These are phyloP conservation scores for Equus quagga DNA, from an alignment of 2,113 vertebrate species.

Conservation along the genomic window DNA sequence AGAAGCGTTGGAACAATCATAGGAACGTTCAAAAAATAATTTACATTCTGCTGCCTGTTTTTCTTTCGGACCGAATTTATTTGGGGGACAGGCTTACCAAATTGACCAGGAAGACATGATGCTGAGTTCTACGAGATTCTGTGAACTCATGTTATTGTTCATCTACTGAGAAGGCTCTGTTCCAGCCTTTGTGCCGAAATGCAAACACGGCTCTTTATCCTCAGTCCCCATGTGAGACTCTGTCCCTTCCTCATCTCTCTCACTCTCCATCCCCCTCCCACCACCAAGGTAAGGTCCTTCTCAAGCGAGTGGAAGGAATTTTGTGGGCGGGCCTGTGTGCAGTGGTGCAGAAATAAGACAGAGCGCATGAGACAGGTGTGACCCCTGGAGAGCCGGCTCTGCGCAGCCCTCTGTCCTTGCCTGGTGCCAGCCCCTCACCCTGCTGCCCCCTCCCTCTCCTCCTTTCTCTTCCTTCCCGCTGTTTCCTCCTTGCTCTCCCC, in stretches of 20 bases:
- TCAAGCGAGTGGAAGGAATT: background rate
- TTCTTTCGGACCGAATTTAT: background rate
- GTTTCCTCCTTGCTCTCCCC: background rate
- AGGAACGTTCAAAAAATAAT: background rate
- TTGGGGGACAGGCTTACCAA: background rate
- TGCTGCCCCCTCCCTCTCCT: too few relatives aligned
- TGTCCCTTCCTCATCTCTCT: background rate
- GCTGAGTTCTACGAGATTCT: background rate
- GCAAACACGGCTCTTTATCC: fast-evolving
- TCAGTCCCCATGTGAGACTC: background rate
- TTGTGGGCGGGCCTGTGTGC: background rate
- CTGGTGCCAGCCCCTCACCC: fast-evolving
- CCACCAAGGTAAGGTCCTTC: fast-evolving
- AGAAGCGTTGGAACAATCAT: fast-evolving
- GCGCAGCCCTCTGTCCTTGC: fast-evolving
- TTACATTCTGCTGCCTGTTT: background rate
- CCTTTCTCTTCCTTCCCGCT: too few relatives aligned
- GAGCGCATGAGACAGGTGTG: background rate
- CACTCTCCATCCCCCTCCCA: fast-evolving
- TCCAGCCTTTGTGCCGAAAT: too few relatives aligned
- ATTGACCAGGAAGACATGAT: background rate
- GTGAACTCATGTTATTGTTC: background rate
- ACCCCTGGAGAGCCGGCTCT: background rate
- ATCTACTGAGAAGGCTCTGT: fast-evolving
- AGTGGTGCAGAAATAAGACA: background rate